Evolutionary conservation across 2,797 vertebrate species (phyloP), one percentile per base, ranked within the genome.

Genomic region (Geotrypetes seraphini): DNA sequence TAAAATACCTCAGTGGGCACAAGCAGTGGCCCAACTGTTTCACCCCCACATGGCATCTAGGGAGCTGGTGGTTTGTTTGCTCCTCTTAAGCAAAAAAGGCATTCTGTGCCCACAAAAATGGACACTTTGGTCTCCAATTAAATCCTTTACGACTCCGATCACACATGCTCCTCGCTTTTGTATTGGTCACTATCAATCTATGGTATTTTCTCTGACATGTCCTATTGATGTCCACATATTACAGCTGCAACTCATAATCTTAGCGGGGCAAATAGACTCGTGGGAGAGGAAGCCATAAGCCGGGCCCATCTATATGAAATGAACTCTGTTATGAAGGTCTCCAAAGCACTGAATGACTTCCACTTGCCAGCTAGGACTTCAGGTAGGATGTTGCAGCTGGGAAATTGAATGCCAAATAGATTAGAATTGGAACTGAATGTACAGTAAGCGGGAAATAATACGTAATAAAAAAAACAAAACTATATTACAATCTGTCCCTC

Each of bases 211-310:
- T 60, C 53, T 31, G 36, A 56, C 43, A 66, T 55, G 47, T 67
- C 60, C 60, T 34, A 47, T 65, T 59, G 62, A 69, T 55, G 57
- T 64, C 57, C 61, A 63, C 66, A 63, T 71, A 71, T 71, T 71
- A 61, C 50, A 50, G 60, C 57, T 62, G 66, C 70, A 73, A 72
- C 75, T 74, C 74, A 78, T 69, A 66, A 74, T 58, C 53, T 57
- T 36, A 50, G 53, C 48, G 35, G 53, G 71, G 67, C 48, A 71
- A 64, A 69, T 47, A 64, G 61, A 48, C 63, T 52, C 63, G 50
- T 15, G 70, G 58, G 43, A 50, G 38, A 47, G 33, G 22, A 16
- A 45, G 36, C 45, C 47, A 42, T 62, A 62, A 62, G 66, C 56
- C 55, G 43, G 44, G 36, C 32, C 43, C 53, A 39, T 47, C 36